Evolutionary conservation across 1,140 invertebrate species (phyloP).

Genomic region (Neuroterus valhalla): DNA sequence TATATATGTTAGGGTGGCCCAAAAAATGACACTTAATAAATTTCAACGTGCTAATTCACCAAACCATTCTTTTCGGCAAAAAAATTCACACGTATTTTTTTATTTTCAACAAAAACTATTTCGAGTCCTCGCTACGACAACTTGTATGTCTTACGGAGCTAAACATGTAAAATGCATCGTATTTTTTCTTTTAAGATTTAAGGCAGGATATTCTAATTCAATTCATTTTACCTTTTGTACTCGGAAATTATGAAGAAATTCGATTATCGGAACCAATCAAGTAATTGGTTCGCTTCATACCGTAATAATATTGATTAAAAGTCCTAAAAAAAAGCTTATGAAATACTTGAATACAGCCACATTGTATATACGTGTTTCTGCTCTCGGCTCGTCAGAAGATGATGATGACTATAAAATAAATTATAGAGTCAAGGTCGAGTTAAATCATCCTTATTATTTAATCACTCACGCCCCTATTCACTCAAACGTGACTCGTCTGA

Average conservation of each 20-base stretch:
- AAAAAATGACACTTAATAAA: too few species aligned
- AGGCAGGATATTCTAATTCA: too few species aligned
- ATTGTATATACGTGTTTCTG: background rate
- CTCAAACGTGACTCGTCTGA: background rate
- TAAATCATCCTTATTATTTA: slow-evolving; percentile 3
- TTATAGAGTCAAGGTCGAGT: slow-evolving; percentile 1
- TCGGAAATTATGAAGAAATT: background rate
- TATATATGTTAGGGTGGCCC: too few species aligned
- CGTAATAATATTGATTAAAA: slow-evolving; percentile 10
- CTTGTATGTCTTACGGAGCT: too few species aligned
- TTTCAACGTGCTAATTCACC: too few species aligned
- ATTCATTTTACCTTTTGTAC: too few species aligned
- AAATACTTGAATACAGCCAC: background rate
- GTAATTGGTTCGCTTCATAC: slow-evolving; percentile 18
- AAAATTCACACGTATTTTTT: too few species aligned
- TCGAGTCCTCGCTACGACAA: too few species aligned
- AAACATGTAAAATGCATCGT: too few species aligned
- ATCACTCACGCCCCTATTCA: background rate
- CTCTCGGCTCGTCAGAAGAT: background rate
- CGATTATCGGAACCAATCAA: slow-evolving; percentile 14
- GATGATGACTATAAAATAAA: background rate
- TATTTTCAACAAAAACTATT: too few species aligned
- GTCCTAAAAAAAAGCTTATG: background rate
- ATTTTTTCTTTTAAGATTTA: too few species aligned
- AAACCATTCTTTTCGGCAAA: too few species aligned